phyloP scores from a whole-genome alignment of 2,113 vertebrate genomes.

The Anarhynchus alexandrinus region DNA sequence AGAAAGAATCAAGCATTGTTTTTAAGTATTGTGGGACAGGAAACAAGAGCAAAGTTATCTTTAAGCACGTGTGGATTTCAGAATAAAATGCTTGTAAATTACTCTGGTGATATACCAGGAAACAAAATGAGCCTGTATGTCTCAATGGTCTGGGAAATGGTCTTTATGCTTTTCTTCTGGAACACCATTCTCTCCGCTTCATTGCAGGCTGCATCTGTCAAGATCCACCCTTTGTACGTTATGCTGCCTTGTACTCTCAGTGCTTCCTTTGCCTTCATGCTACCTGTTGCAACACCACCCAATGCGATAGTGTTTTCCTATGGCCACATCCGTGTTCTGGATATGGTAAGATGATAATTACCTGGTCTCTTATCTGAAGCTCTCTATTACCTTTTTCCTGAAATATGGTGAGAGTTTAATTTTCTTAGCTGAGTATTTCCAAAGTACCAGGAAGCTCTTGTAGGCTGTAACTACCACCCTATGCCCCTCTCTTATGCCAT shows the following conservation, averaged over 20 bases:
- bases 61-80: neutral
- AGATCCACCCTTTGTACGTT: conserved; percentile 89
- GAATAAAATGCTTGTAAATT: neutral
- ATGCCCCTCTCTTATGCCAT: neutral
- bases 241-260: conserved; percentile 95
- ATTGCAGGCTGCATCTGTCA: conserved; percentile 85
- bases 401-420: neutral
- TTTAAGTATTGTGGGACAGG: neutral
- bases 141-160: neutral
- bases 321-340: conserved; percentile 86
- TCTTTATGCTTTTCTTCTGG: neutral
- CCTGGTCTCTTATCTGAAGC: neutral
- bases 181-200: neutral
- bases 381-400: neutral
- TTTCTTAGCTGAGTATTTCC: neutral
- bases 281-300: conserved; percentile 93
- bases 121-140: neutral
- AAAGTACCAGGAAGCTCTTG: neutral
- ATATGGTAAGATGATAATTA: conserved; percentile 86
- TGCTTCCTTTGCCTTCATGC: conserved; percentile 95
- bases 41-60: neutral
- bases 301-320: conserved; percentile 96
- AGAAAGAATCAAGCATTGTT: neutral
- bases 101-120: neutral
- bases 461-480: neutral